A percentile compares a stretch with the other conserved stretches of the same genome.
Evolutionary conservation across 2,113 vertebrate genomes (phyloP).

Genomic region (Opisthocomus hoazin): DNA sequence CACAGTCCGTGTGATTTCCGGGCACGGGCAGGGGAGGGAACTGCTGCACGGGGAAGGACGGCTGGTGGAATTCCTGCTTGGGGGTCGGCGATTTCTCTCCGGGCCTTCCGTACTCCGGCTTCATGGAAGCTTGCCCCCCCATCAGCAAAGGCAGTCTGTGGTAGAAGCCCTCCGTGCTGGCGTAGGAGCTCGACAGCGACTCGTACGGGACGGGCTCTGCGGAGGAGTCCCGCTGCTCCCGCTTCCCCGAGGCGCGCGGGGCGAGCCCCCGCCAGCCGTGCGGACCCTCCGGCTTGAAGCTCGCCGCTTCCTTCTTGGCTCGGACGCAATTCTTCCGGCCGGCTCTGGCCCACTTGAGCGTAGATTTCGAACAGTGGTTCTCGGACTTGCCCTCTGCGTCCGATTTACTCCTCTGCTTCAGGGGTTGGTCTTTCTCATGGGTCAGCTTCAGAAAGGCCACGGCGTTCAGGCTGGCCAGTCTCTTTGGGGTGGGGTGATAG

Average conservation of each 20-base stretch:
- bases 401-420: constrained; percentile 63
- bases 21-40: constrained; percentile 77
- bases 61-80: constrained; percentile 85
- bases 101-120: constrained; percentile 78
- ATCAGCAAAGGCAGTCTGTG: constrained; percentile 91
- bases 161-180: constrained; percentile 81
- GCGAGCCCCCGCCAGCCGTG: constrained; percentile 45
- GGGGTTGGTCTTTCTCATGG: constrained; percentile 76
- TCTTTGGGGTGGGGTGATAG: constrained; percentile 84
- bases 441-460: constrained; percentile 92
- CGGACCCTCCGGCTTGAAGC: constrained; percentile 69
- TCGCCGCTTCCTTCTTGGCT: constrained; percentile 76
- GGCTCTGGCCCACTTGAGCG: constrained; percentile 73
- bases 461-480: constrained; percentile 92
- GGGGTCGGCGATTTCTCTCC: constrained; percentile 85
- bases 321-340: constrained; percentile 78
- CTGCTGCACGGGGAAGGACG: constrained; percentile 78
- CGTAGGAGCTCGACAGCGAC: constrained; percentile 80
- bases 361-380: constrained; percentile 56
- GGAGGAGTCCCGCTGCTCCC: constrained; percentile 50
- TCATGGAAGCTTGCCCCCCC: constrained; percentile 82
- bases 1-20: constrained; percentile 73
- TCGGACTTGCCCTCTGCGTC: constrained; percentile 56
- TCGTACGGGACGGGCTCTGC: constrained; percentile 56
- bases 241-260: constrained; percentile 34